A percentile compares a stretch with the other conserved stretches of the same genome.
Evolutionary conservation across 2,113 vertebrate genomes (phyloP).

Genomic region (Hyperoodon ampullatus): DNA sequence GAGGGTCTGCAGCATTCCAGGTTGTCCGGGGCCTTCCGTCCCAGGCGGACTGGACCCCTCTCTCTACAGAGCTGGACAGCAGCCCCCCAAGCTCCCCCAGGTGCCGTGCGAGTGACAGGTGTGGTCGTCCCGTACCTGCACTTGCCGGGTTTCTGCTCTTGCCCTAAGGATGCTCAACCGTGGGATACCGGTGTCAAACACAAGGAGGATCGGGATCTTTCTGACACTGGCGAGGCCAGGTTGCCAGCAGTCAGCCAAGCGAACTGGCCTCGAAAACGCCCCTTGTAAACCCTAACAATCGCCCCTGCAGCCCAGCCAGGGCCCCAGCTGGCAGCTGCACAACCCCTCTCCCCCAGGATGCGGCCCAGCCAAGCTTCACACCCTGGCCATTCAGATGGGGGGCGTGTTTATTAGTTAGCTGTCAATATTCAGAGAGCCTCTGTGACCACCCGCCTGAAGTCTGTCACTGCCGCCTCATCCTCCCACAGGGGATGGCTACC

Average conservation of each 20-base stretch:
- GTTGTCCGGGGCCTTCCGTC: too few species aligned
- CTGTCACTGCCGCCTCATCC: not conserved
- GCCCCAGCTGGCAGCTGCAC: too few species aligned
- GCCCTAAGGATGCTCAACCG: rapidly evolving
- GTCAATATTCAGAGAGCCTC: not conserved
- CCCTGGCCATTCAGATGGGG: not conserved
- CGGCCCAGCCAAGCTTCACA: not conserved
- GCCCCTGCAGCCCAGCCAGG: rapidly evolving
- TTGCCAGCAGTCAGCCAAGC: too few species aligned
- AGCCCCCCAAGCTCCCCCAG: not conserved
- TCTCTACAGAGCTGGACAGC: not conserved
- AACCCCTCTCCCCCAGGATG: not conserved
- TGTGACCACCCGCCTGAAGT: not conserved
- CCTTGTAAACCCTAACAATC: rapidly evolving
- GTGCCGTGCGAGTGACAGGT: rapidly evolving
- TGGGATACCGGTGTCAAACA: rapidly evolving
- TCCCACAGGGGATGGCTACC: not conserved
- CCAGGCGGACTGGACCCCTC: rapidly evolving
- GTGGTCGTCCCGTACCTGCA: rapidly evolving
- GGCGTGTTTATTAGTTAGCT: too few species aligned
- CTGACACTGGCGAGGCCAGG: rapidly evolving
- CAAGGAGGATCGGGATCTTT: rapidly evolving
- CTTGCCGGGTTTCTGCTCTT: rapidly evolving
- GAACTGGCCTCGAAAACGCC: rapidly evolving
- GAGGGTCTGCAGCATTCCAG: not conserved